phyloP scores from a whole-genome alignment of 1,140 invertebrate genomes.

The Aphaenogaster rudis region DNA sequence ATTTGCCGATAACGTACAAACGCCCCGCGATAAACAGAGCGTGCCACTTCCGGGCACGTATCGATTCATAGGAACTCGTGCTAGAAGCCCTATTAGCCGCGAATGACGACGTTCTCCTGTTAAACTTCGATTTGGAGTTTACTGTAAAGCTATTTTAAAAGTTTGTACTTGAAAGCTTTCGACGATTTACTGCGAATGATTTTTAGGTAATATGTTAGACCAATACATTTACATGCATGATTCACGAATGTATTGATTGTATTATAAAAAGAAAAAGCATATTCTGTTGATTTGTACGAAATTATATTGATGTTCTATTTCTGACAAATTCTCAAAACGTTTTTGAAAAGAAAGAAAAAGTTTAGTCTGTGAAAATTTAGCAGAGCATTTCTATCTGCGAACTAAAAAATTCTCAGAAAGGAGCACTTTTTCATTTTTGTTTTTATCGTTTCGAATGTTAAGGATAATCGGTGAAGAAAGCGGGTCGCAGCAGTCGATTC shows the following conservation, averaged over 20 bases:
- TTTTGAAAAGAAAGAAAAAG: not conserved
- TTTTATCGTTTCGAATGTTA: slow-evolving; percentile 7
- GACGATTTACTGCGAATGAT: not conserved
- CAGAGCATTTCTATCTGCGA: not conserved
- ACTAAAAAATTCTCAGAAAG: not conserved
- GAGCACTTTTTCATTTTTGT: not conserved
- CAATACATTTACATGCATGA: not conserved
- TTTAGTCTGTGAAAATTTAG: not conserved
- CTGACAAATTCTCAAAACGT: not conserved
- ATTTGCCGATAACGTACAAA: slow-evolving; percentile 60
- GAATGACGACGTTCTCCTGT: slow-evolving; percentile 15
- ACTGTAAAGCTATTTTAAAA: not conserved
- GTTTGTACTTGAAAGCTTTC: not conserved
- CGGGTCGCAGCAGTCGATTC: slow-evolving; percentile 23
- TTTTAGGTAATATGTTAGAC: not conserved
- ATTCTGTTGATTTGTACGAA: not conserved
- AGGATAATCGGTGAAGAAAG: not conserved
- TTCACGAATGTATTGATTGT: not conserved
- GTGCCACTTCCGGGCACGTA: slow-evolving; percentile 56
- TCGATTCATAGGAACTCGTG: slow-evolving; percentile 39
- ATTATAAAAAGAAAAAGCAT: not conserved
- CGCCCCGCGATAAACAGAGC: slow-evolving; percentile 55
- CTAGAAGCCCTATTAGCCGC: slow-evolving; percentile 45
- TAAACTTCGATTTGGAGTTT: slow-evolving; percentile 15
- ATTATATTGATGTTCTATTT: not conserved